A percentile compares a stretch with the other conserved stretches of the same genome.
Conservation (phyloP, 2,113 vertebrate genomes). For the Strigops habroptila region DNA sequence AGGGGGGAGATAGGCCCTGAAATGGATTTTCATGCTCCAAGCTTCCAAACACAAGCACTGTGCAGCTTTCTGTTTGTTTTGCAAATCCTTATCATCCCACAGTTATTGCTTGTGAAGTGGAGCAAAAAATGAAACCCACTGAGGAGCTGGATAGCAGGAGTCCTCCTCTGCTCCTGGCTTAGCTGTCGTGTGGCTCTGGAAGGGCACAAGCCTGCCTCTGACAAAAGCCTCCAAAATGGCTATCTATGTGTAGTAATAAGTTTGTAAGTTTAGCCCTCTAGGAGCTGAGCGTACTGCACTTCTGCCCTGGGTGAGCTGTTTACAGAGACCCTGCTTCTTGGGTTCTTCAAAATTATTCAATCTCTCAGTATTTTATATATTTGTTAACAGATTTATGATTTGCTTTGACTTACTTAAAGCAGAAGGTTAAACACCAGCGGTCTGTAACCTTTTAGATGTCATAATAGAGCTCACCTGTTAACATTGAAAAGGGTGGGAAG, state of each 20-base stretch:
- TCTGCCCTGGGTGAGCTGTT: neutral
- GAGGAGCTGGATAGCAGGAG: neutral
- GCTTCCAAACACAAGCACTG: slow-evolving; percentile 53
- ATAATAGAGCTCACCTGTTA: neutral
- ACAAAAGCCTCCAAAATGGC: neutral
- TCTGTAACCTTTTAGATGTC: accelerated
- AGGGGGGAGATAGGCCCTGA: slow-evolving; percentile 57
- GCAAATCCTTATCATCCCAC: slow-evolving; percentile 61
- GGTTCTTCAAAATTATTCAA: neutral
- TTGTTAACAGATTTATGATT: neutral
- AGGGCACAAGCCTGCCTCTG: neutral
- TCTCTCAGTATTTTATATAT: neutral
- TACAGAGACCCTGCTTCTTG: neutral
- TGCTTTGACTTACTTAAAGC: neutral
- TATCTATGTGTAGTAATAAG: neutral
- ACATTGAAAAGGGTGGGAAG: neutral
- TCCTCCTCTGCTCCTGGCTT: neutral
- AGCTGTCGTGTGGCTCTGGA: neutral
- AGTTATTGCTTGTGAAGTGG: slow-evolving; percentile 65
- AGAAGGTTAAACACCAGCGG: neutral
- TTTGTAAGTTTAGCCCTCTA: neutral
- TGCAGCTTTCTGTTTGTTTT: slow-evolving; percentile 65
- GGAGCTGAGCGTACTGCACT: neutral
- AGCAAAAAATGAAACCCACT: slow-evolving; percentile 36
- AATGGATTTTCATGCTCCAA: slow-evolving; percentile 73